Evolutionary conservation across 2,888 invertebrate genomes (phyloP).

Genomic region (Ferdinandea cuprea): DNA sequence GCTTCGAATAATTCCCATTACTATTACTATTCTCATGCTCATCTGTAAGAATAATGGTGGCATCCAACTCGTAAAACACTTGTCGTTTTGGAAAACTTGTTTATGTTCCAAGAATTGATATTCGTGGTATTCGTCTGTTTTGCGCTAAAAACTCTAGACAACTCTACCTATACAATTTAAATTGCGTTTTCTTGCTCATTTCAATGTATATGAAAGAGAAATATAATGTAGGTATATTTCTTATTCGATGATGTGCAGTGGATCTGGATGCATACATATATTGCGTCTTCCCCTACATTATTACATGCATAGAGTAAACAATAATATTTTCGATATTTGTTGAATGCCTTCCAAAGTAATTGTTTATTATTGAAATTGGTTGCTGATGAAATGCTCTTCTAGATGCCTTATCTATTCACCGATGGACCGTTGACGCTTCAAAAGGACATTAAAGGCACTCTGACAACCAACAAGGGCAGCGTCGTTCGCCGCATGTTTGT

Average conservation of each 20-base stretch:
- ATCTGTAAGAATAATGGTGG: background rate
- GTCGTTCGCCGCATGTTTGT: conserved; percentile 83
- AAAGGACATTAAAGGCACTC: conserved; percentile 82
- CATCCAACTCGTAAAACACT: background rate
- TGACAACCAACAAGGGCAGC: conserved; percentile 82
- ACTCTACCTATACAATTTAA: background rate
- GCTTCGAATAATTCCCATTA: background rate
- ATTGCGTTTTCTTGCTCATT: conserved; percentile 13
- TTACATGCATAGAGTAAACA: conserved; percentile 18
- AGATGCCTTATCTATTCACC: conserved; percentile 83
- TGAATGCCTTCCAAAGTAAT: background rate
- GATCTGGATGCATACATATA: conserved; percentile 14
- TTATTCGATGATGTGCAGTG: conserved; percentile 72
- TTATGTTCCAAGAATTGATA: conserved; percentile 40
- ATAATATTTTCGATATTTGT: conserved; percentile 3
- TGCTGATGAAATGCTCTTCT: conserved; percentile 24
- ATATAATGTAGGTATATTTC: conserved; percentile 26
- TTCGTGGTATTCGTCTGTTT: too few species aligned
- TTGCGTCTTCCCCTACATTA: too few species aligned
- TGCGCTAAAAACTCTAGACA: too few species aligned
- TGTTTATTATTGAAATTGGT: background rate
- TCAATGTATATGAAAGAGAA: conserved; percentile 44
- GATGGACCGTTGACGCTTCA: conserved; percentile 83
- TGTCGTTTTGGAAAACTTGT: conserved; percentile 3
- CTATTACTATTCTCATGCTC: too few species aligned